Evolutionary conservation across 2,113 vertebrate species (phyloP), one percentile per base, ranked within the genome.

Genomic region (Pogona vitticeps): DNA sequence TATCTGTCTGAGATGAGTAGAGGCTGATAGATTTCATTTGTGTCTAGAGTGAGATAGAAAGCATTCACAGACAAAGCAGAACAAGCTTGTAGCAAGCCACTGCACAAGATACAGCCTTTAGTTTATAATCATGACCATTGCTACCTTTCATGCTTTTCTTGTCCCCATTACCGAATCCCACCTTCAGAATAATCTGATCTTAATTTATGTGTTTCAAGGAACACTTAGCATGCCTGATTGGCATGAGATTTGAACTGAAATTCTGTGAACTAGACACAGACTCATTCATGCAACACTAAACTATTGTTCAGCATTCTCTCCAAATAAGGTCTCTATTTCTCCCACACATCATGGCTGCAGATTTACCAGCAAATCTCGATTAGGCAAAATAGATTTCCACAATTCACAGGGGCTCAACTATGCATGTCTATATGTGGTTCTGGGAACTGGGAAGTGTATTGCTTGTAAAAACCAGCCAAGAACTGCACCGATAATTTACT

Each of bases 11-110:
- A 63, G 36, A 84, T 84, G 58, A 75, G 82, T 63, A 23, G 59
- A n/a, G 59, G 38, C 58, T 76, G 71, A 84, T 46, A 76, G 71
- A 42, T 38, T 84, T 76, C 56, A 84, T 84, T 84, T 75, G 76
- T 76, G 38, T 84, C 38, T 26, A 33, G 83, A 65, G 10, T 4
- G 59, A 59, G 68, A 83, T 56, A 28, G n/a, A 6, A 42, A 26
- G 56, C 75, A 84, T 84, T 63, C 71, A 84, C 71, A 23, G 28
- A 61, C 71, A 75, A 75, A 63, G 58, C 31, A 61, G 36, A 72
- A 76, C 9, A 28, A 38, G 40, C 2, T 76, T 59, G 7, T 21
- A 65, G 58, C 23, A 58, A 26, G 15, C 38, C 28, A 58, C 18
- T 42, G 12, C 28, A 33, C 28, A 76, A 63, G 14, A 46, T 42